phyloP scores from a whole-genome alignment of 2,113 vertebrate genomes.

The Suncus etruscus region DNA sequence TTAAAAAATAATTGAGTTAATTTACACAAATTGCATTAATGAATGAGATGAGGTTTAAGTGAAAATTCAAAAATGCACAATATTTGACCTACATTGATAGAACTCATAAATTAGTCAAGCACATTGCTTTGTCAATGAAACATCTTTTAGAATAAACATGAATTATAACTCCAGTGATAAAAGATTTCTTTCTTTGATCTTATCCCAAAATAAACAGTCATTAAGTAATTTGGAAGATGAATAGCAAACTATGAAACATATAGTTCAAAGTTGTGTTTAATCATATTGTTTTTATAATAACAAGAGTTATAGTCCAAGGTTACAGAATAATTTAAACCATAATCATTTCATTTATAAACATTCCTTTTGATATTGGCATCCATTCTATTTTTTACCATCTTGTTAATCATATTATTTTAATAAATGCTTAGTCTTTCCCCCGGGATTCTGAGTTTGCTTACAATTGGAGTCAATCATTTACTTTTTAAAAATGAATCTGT shows the following conservation, averaged over 20 bases:
- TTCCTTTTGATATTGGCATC: not conserved
- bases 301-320: conserved; percentile 9
- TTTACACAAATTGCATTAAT: not conserved
- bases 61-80: not conserved
- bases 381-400: not conserved
- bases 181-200: conserved; percentile 43
- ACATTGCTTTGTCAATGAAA: not conserved
- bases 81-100: not conserved
- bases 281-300: conserved; percentile 39
- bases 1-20: conserved; percentile 10
- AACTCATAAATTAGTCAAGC: not conserved
- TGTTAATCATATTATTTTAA: not conserved
- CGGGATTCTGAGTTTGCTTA: conserved; percentile 3
- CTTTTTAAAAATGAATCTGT: not conserved
- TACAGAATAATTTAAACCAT: conserved; percentile 34
- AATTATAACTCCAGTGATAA: conserved; percentile 50
- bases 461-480: not conserved
- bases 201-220: not conserved
- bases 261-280: conserved; percentile 29
- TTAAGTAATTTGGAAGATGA: conserved; percentile 51
- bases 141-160: not conserved
- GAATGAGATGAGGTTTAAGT: conserved; percentile 19
- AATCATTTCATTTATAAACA: conserved; percentile 39
- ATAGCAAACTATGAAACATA: conserved; percentile 51
- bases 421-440: not conserved